Conservation (phyloP, 2,113 vertebrate genomes). For the Rissa tridactyla region DNA sequence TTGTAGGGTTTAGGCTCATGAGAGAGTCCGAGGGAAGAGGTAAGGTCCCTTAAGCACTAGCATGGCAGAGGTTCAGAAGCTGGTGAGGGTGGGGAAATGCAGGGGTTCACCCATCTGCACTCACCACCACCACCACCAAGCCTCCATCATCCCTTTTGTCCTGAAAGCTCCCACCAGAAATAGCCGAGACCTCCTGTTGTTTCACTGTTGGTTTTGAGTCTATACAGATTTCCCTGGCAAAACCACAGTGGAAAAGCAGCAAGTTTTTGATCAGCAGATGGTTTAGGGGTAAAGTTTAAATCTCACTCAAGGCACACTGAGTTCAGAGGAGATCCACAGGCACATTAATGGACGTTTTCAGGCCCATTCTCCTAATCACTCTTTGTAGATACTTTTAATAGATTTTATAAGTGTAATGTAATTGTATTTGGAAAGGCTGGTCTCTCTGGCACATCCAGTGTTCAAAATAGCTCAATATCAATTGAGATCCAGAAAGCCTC, state of each 20-base stretch:
- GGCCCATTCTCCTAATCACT: too few relatives aligned
- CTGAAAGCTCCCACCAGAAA: not conserved
- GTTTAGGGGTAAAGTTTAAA: not conserved
- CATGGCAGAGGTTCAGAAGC: not conserved
- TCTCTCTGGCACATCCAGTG: not conserved
- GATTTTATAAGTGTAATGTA: not conserved
- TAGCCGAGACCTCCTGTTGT: rapidly evolving
- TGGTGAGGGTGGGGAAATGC: not conserved
- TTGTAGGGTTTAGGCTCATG: not conserved
- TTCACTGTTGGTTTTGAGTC: not conserved
- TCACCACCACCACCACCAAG: too few relatives aligned
- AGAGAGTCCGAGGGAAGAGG: not conserved
- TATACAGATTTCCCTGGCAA: not conserved
- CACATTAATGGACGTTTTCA: not conserved
- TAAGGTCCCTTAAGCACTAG: not conserved
- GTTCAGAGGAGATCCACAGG: not conserved
- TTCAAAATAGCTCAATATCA: not conserved
- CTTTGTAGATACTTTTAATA: not conserved
- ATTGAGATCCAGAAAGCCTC: not conserved
- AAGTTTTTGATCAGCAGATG: not conserved
- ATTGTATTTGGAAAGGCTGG: not conserved
- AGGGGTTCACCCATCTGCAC: not conserved
- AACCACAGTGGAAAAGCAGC: not conserved
- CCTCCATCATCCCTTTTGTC: not conserved
- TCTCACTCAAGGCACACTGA: not conserved